Evolutionary conservation across 1,140 invertebrate species (phyloP).

Genomic region (Brachionus calyciflorus): DNA sequence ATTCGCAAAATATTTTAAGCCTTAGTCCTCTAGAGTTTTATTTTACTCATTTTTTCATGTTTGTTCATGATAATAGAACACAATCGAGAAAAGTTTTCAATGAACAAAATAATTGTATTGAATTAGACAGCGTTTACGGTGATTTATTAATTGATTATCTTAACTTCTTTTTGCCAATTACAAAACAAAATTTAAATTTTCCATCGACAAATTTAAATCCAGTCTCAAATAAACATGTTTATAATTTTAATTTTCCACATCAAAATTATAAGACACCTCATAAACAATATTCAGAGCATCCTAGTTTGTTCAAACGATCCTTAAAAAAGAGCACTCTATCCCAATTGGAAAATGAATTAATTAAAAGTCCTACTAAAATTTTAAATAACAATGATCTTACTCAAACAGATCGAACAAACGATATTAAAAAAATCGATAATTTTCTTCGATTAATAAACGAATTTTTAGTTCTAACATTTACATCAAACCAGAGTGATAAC

Average conservation of each 20-base stretch:
- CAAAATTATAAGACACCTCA: neutral
- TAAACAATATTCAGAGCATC: neutral
- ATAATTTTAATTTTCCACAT: neutral
- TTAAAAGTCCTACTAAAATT: no score
- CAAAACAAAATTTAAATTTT: neutral
- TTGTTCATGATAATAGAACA: slow-evolving; percentile 6
- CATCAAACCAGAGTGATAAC: neutral
- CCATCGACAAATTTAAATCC: no score
- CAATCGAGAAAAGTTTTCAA: slow-evolving; percentile 29
- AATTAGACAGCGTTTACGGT: slow-evolving; percentile 26
- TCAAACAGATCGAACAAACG: neutral
- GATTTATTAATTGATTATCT: slow-evolving; percentile 20
- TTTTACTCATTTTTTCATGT: neutral
- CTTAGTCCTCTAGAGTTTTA: slow-evolving; percentile 1
- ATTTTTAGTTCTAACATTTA: slow-evolving; percentile 6
- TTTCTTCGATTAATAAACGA: slow-evolving; percentile 18
- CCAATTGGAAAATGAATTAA: neutral
- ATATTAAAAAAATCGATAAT: neutral
- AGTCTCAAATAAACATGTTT: neutral
- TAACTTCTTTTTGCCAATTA: slow-evolving; percentile 24
- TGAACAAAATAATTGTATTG: neutral
- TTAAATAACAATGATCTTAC: neutral
- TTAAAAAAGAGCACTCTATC: neutral
- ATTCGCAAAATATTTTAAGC: neutral
- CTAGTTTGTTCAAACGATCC: neutral